Evolutionary conservation across 2,797 vertebrate species (phyloP).

Genomic region (Graptemys geographica): DNA sequence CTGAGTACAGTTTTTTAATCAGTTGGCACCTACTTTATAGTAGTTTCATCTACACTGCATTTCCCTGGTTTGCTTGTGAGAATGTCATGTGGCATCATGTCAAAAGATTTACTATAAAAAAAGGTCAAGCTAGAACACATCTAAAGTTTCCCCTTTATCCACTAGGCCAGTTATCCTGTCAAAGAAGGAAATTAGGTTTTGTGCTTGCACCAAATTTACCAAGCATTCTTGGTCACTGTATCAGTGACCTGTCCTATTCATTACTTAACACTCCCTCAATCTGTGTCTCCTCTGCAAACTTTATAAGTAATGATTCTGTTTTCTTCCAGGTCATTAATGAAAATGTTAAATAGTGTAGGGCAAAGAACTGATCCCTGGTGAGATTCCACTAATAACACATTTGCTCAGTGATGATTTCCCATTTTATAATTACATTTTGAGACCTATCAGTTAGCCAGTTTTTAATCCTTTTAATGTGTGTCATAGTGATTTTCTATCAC

Average conservation of each 20-base stretch:
- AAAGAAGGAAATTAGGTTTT: neutral
- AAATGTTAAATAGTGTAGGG: neutral
- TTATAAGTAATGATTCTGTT: neutral
- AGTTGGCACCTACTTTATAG: too few relatives aligned
- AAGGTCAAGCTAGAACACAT: neutral
- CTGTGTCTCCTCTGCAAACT: neutral
- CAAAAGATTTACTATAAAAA: neutral
- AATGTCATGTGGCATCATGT: neutral
- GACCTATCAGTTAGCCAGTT: neutral
- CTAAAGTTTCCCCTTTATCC: neutral
- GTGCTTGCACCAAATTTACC: neutral
- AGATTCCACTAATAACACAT: neutral
- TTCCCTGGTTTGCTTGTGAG: too few relatives aligned
- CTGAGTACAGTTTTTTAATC: too few relatives aligned
- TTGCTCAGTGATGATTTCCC: neutral
- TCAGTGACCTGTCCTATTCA: neutral
- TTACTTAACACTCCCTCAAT: constrained; percentile 7
- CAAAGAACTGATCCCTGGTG: neutral
- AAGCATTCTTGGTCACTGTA: neutral
- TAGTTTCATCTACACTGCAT: too few relatives aligned
- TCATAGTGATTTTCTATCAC: constrained; percentile 28
- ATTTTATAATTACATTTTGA: neutral
- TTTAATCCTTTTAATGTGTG: constrained; percentile 5
- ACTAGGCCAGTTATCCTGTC: neutral
- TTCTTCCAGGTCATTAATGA: neutral